These are phyloP conservation scores for Hyperoplus lanceolatus DNA, from an alignment of 2,797 vertebrate species.

Conservation along the genomic window DNA sequence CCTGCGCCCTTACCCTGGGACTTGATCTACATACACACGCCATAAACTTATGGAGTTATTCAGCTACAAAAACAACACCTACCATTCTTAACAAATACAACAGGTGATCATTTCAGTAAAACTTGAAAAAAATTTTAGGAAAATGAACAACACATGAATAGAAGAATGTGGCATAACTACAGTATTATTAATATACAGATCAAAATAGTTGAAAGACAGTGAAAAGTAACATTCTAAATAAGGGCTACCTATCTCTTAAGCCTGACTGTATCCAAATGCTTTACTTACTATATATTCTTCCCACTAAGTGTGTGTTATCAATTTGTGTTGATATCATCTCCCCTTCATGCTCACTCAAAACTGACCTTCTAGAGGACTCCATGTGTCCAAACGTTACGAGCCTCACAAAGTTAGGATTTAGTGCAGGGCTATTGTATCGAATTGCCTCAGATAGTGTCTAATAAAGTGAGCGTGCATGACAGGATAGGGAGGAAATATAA, in stretches of 20 bases:
- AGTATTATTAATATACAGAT: neutral
- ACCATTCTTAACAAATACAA: neutral
- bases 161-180: neutral
- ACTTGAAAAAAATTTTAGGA: neutral
- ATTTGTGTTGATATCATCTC: neutral
- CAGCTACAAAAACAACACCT: neutral
- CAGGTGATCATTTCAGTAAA: neutral
- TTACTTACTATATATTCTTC: neutral
- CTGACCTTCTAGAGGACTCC: neutral
- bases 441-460: neutral
- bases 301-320: neutral
- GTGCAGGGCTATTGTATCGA: neutral
- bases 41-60: neutral
- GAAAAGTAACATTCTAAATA: neutral
- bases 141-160: neutral
- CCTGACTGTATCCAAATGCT: neutral
- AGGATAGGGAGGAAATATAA: neutral
- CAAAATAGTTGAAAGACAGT: neutral
- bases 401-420: neutral
- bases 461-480: neutral
- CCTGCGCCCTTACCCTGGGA: conserved; percentile 96
- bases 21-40: conserved; percentile 86
- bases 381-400: neutral
- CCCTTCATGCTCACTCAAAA: neutral
- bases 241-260: neutral